Percentiles rank a stretch among this genome's conserved stretches.
phyloP scores from a whole-genome alignment of 2,797 vertebrate species.

The Oreortyx pictus region DNA sequence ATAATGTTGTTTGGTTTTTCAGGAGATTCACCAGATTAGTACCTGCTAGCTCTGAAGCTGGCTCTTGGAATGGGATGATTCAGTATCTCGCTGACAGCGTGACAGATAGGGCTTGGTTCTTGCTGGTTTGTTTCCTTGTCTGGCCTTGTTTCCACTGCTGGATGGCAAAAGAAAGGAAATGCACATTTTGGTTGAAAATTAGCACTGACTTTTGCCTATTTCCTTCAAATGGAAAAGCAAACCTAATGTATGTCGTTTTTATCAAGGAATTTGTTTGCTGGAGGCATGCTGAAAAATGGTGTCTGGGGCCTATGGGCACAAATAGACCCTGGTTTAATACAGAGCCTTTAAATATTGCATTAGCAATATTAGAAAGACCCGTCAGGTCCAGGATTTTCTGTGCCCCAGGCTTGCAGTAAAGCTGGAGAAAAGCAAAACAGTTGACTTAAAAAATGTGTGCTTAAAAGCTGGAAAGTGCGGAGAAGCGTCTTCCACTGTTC shows the following conservation, averaged over 20 bases:
- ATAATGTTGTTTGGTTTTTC: slow-evolving; percentile 6
- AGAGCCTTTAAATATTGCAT: neutral
- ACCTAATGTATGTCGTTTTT: neutral
- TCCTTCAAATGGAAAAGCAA: neutral
- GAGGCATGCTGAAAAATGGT: neutral
- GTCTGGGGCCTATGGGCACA: neutral
- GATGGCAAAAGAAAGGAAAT: neutral
- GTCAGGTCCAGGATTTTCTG: neutral
- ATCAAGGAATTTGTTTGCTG: neutral
- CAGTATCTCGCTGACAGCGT: neutral
- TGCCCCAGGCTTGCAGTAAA: neutral
- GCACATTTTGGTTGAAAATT: neutral
- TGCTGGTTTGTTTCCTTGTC: neutral
- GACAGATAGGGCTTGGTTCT: neutral
- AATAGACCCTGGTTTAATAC: neutral
- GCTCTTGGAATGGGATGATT: slow-evolving; percentile 64
- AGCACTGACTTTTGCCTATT: neutral
- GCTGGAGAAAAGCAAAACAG: neutral
- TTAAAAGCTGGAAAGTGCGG: neutral
- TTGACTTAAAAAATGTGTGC: neutral
- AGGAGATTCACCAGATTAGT: slow-evolving; percentile 46
- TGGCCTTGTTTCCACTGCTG: neutral
- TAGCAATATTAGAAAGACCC: neutral
- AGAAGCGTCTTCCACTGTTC: neutral
- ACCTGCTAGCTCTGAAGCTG: slow-evolving; percentile 19